Conservation (phyloP, 2,888 invertebrate genomes). For the Choreutis nemorana region DNA sequence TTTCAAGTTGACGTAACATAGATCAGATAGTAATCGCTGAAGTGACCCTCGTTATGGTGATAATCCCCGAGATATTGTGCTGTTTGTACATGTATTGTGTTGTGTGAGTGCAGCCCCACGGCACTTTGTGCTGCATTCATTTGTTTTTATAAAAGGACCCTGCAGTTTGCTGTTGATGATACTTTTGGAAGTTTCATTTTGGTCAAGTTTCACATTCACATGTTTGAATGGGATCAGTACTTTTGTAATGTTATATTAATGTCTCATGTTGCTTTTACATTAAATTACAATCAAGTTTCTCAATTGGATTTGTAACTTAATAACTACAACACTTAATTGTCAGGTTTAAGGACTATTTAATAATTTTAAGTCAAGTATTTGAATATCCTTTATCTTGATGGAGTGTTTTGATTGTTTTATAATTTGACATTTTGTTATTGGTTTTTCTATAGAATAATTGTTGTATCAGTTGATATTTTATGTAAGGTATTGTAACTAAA, state of each 20-base stretch:
- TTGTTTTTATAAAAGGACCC: constrained; percentile 15
- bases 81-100: constrained; percentile 11
- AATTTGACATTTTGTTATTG: constrained; percentile 51
- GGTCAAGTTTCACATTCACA: too few species aligned
- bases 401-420: constrained; percentile 45
- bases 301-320: constrained; percentile 27
- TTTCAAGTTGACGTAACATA: constrained; percentile 37
- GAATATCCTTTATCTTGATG: constrained; percentile 30
- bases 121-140: constrained; percentile 25
- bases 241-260: constrained; percentile 10
- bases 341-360: constrained; percentile 25
- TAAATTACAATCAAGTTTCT: constrained; percentile 28
- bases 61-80: constrained; percentile 26
- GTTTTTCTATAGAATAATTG: constrained; percentile 45
- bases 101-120: constrained; percentile 15
- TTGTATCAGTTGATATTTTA: constrained; percentile 61
- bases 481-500: constrained; percentile 39
- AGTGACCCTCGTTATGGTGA: constrained; percentile 40
- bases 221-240: too few species aligned
- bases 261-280: constrained; percentile 33
- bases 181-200: constrained; percentile 28
- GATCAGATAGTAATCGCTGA: constrained; percentile 20
- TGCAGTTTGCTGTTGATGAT: constrained; percentile 28
- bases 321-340: constrained; percentile 31
- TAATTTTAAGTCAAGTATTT: constrained; percentile 21